These are phyloP conservation scores for Eulithis testata DNA, from an alignment of 2,888 invertebrate genomes.

Conservation along the genomic window DNA sequence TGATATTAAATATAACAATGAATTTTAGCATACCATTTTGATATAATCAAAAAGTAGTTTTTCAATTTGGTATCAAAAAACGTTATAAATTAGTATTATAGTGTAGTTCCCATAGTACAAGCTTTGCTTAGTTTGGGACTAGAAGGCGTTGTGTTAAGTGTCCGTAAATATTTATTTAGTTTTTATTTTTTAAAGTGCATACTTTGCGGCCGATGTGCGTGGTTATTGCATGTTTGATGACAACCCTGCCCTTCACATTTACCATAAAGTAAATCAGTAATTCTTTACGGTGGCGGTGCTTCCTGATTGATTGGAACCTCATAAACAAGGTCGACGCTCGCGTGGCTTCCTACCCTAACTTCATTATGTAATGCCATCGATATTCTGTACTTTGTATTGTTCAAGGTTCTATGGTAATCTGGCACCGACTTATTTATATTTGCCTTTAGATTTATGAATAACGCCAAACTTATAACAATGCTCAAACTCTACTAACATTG, in stretches of 20 bases:
- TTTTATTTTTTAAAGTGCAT: not conserved
- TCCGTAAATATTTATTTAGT: too few species aligned
- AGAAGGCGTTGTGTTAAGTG: too few species aligned
- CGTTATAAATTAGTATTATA: too few species aligned
- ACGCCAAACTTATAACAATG: not conserved
- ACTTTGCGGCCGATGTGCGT: conserved; percentile 1
- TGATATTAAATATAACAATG: too few species aligned
- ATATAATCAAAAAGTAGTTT: too few species aligned
- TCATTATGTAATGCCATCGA: conserved; percentile 30
- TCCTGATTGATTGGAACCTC: conserved; percentile 65
- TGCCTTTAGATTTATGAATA: not conserved
- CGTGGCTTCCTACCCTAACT: conserved; percentile 48
- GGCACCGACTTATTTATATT: conserved; percentile 11
- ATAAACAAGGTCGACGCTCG: conserved; percentile 55
- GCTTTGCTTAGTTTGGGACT: too few species aligned
- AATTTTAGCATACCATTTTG: too few species aligned
- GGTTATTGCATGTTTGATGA: conserved; percentile 9
- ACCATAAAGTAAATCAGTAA: conserved; percentile 37
- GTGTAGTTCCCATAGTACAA: too few species aligned
- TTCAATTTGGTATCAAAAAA: too few species aligned
- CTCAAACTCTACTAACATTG: not conserved
- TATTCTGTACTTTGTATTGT: conserved; percentile 28
- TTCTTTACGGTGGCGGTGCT: conserved; percentile 57
- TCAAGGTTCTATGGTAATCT: conserved; percentile 30
- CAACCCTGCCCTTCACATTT: conserved; percentile 25